Conservation (phyloP, 2,888 invertebrate genomes). For the Apoda limacodes region DNA sequence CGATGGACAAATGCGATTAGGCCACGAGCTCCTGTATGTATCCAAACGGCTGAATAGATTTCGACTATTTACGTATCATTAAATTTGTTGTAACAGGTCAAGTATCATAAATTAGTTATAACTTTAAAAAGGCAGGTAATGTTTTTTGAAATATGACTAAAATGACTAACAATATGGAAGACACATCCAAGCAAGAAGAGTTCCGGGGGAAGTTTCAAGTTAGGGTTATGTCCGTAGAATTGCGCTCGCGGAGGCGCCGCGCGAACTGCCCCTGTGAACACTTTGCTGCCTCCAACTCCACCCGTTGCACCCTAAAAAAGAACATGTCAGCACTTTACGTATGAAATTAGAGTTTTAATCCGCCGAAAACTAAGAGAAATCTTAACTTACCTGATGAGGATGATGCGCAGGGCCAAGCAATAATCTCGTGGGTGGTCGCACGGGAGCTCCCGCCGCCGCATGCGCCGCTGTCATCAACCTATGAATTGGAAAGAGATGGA, state of each 20-base stretch:
- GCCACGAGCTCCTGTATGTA: no score
- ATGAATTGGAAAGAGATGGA: no score
- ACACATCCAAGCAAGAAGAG: slow-evolving; percentile 93
- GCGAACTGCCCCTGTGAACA: slow-evolving; percentile 49
- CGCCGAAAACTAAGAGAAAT: no score
- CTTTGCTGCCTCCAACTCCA: slow-evolving; percentile 29
- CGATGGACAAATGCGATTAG: no score
- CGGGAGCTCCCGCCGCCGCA: slow-evolving; percentile 34
- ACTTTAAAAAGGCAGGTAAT: no score
- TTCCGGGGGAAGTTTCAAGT: slow-evolving; percentile 88
- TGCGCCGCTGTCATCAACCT: slow-evolving; percentile 89
- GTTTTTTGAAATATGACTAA: no score
- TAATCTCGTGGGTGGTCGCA: slow-evolving; percentile 37
- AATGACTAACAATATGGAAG: slow-evolving; percentile 84
- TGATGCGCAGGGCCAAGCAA: slow-evolving; percentile 69
- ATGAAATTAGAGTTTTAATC: not conserved
- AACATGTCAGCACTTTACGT: slow-evolving; percentile 7
- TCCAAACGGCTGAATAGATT: no score
- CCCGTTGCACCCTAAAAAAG: slow-evolving; percentile 14
- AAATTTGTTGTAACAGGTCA: no score
- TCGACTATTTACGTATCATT: no score
- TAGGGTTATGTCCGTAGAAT: slow-evolving; percentile 94
- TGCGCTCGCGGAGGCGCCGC: slow-evolving; percentile 77
- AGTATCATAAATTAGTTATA: no score
- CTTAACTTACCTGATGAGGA: slow-evolving; percentile 43